Conservation (phyloP, 2,113 vertebrate genomes). For the Nerophis lumbriciformis region DNA sequence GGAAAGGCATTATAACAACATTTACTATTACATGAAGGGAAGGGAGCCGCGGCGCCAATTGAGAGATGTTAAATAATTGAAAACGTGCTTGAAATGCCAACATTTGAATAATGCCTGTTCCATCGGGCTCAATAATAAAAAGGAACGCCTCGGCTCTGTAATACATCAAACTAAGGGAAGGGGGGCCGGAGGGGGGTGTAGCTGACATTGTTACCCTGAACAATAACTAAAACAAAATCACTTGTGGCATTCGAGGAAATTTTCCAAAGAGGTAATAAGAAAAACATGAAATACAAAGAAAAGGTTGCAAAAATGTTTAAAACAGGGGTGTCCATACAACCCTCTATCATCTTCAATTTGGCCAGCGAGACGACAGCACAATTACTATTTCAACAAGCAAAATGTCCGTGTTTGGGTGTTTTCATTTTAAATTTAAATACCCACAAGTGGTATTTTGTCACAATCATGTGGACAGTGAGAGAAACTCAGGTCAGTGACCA, state of each 20-base stretch:
- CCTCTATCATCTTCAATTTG: too few relatives aligned
- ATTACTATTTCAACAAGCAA: too few relatives aligned
- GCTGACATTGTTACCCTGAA: neutral
- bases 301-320: too few relatives aligned
- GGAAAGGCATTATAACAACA: constrained; percentile 3
- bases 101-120: constrained; percentile 3
- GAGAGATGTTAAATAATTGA: constrained; percentile 6
- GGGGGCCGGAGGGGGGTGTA: neutral
- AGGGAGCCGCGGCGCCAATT: constrained; percentile 3
- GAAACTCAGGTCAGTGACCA: too few relatives aligned
- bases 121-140: constrained; percentile 4
- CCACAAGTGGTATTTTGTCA: too few relatives aligned
- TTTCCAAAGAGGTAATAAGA: neutral
- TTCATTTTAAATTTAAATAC: too few relatives aligned
- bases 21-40: neutral
- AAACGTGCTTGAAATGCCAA: constrained; percentile 4
- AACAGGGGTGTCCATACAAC: too few relatives aligned
- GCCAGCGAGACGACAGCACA: too few relatives aligned
- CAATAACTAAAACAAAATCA: neutral
- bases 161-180: constrained; percentile 9
- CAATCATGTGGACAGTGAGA: too few relatives aligned
- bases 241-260: neutral
- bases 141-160: neutral
- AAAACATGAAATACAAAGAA: neutral
- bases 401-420: too few relatives aligned